Conservation (phyloP, 1,140 invertebrate species). For the Melitaea cinxia region DNA sequence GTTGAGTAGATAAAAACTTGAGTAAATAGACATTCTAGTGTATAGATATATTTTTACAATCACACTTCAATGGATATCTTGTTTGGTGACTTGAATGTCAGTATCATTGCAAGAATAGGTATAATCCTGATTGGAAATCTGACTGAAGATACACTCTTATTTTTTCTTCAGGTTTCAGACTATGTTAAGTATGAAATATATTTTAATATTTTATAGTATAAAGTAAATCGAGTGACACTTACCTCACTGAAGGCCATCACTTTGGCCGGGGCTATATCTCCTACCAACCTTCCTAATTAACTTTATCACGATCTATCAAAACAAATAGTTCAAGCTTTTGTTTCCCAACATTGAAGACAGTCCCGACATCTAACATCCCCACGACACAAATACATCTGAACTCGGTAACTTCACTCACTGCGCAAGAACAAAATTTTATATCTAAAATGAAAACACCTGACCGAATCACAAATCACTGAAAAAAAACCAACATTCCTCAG, state of each 20-base stretch:
- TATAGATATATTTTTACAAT: constrained; percentile 31
- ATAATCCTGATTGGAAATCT: not conserved
- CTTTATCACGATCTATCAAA: constrained; percentile 80
- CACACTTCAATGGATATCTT: constrained; percentile 36
- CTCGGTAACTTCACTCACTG: constrained; percentile 77
- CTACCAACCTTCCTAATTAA: constrained; percentile 74
- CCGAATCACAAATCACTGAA: constrained; percentile 82
- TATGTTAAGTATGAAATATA: not conserved
- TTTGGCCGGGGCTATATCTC: constrained; percentile 69
- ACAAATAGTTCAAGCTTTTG: constrained; percentile 81
- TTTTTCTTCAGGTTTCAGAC: not conserved
- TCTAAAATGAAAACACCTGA: constrained; percentile 81
- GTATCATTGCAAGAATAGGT: constrained; percentile 5
- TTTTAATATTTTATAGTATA: not conserved
- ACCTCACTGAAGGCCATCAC: constrained; percentile 83
- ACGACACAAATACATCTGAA: constrained; percentile 80
- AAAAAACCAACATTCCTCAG: constrained; percentile 82
- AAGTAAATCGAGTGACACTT: constrained; percentile 41
- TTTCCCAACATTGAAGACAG: constrained; percentile 80
- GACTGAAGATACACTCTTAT: not conserved
- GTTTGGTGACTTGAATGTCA: constrained; percentile 31
- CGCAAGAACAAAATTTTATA: constrained; percentile 81
- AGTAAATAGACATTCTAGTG: constrained; percentile 29
- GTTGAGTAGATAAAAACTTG: constrained; percentile 38
- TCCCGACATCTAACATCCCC: constrained; percentile 79